Percentiles rank a stretch among this genome's conserved stretches.
These are phyloP conservation scores for Aphrophora alni DNA, from an alignment of 2,888 invertebrate species.

Conservation along the genomic window DNA sequence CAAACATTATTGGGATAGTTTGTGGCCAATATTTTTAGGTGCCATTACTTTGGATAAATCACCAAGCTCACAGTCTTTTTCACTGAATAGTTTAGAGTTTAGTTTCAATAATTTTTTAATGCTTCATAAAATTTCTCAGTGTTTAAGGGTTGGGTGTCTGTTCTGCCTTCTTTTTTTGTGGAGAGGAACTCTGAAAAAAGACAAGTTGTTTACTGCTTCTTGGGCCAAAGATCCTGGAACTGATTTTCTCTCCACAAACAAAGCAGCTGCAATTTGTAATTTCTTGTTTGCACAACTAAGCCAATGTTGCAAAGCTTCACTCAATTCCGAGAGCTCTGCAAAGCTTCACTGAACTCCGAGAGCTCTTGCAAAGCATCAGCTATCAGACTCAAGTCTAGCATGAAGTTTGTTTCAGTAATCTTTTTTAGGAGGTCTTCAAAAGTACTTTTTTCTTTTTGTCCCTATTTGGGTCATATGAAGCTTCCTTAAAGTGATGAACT, in stretches of 20 bases:
- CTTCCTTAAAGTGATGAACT: neutral
- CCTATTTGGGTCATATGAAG: neutral
- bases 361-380: conserved; percentile 25
- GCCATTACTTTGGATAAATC: too few species aligned
- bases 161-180: neutral
- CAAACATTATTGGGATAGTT: neutral
- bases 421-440: too few species aligned
- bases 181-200: conserved; percentile 1
- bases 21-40: neutral
- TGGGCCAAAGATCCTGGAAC: neutral
- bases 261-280: too few species aligned
- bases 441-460: too few species aligned
- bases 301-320: conserved; percentile 7
- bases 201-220: neutral
- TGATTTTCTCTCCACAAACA: conserved; percentile 2
- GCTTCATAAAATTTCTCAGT: neutral
- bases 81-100: neutral
- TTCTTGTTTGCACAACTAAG: too few species aligned
- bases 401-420: conserved; percentile 10
- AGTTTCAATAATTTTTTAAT: neutral
- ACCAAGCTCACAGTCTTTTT: conserved; percentile 3
- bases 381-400: neutral
- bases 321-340: neutral
- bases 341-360: conserved; percentile 26
- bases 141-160: too few species aligned